Conservation (phyloP, 1,140 invertebrate species). For the Sminthurinus signatus region DNA sequence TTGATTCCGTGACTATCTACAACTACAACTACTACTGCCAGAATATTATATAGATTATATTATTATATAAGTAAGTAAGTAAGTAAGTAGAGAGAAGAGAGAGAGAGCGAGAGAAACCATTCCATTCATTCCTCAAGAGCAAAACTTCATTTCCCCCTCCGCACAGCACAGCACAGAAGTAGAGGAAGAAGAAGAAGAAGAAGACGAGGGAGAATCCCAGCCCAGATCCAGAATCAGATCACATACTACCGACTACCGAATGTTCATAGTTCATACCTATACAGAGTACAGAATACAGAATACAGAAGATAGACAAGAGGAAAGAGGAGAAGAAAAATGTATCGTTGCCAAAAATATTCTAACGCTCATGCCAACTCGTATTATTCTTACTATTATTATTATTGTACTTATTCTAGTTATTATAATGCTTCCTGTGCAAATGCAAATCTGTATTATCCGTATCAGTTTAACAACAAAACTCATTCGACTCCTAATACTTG, state of each 20-base stretch:
- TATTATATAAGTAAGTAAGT: background rate
- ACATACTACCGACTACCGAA: background rate
- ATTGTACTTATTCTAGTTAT: background rate
- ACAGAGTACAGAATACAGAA: background rate
- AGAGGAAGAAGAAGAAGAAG: background rate
- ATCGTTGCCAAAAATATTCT: conserved; percentile 7
- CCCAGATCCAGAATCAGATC: background rate
- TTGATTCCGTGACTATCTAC: background rate
- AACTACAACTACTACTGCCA: background rate
- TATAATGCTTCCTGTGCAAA: background rate
- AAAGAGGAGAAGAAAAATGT: background rate
- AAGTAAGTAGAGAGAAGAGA: no score
- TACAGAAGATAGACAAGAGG: background rate
- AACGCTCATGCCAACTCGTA: conserved; percentile 6
- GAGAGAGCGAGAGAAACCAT: background rate
- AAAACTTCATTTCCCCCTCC: background rate
- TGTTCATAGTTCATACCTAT: background rate
- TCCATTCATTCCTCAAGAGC: conserved; percentile 7
- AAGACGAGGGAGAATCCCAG: background rate
- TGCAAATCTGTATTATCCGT: background rate
- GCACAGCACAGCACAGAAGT: background rate
- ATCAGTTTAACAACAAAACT: background rate
- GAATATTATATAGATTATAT: background rate
- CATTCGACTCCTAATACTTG: background rate
- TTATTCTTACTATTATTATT: no score